phyloP scores from a whole-genome alignment of 2,797 vertebrate genomes.

The Falco novaeseelandiae region DNA sequence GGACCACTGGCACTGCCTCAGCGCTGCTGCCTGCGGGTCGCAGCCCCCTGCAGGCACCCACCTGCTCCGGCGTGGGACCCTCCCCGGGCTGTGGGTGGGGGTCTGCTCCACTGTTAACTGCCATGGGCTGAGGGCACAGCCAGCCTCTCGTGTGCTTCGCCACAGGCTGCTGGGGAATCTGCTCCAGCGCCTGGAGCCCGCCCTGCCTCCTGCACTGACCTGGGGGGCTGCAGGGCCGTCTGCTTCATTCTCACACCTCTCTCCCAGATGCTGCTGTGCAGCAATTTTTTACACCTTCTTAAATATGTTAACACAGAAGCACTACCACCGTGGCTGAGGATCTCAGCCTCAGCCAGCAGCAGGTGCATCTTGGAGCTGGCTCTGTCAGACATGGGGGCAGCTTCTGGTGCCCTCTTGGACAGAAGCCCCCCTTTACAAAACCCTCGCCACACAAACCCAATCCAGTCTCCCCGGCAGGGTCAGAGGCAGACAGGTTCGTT shows the following conservation, averaged over 20 bases:
- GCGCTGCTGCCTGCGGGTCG: fast-evolving
- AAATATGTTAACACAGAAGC: neutral
- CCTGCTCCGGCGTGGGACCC: neutral
- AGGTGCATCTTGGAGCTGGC: neutral
- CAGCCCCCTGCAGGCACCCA: neutral
- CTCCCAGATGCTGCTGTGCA: neutral
- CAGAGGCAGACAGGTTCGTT: neutral
- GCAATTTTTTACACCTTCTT: neutral
- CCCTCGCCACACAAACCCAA: too few species aligned
- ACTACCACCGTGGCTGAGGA: fast-evolving
- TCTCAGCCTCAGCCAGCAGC: neutral
- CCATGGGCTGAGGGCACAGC: too few species aligned
- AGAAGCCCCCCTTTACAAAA: neutral
- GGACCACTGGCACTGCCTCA: neutral
- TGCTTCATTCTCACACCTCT: neutral
- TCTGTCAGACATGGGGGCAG: neutral
- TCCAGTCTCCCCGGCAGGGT: neutral
- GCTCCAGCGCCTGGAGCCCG: too few species aligned
- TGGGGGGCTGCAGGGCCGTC: too few species aligned
- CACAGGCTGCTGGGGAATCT: too few species aligned
- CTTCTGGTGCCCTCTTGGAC: neutral
- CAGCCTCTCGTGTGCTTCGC: too few species aligned
- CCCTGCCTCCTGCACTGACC: too few species aligned
- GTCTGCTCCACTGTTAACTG: too few species aligned
- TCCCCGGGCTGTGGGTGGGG: neutral